Percentiles rank a stretch among this genome's conserved stretches.
Conservation (phyloP, 2,888 invertebrate genomes). For the Macrophya alboannulata region DNA sequence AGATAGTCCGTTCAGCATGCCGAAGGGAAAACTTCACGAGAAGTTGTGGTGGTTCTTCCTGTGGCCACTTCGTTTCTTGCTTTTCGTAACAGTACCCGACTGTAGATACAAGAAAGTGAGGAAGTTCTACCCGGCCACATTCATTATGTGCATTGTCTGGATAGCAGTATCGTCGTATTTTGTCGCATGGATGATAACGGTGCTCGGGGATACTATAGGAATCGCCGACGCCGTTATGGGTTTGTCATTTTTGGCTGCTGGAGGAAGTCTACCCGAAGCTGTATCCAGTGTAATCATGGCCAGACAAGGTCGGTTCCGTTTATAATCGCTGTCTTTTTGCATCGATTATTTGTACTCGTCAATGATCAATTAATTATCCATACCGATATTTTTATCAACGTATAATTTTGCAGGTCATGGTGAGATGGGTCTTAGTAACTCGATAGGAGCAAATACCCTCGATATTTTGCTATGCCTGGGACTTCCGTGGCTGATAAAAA, state of each 20-base stretch:
- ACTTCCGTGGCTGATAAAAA: slow-evolving; percentile 92
- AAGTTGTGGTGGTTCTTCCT: slow-evolving; percentile 86
- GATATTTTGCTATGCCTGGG: slow-evolving; percentile 92
- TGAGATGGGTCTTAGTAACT: slow-evolving; percentile 93
- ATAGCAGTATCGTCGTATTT: slow-evolving; percentile 93
- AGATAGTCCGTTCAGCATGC: slow-evolving; percentile 72
- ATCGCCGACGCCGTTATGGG: slow-evolving; percentile 96
- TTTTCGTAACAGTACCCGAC: slow-evolving; percentile 88
- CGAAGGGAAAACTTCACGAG: slow-evolving; percentile 68
- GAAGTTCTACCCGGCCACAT: slow-evolving; percentile 88
- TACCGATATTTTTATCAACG: not conserved
- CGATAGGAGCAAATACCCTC: slow-evolving; percentile 92
- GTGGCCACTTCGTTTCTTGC: slow-evolving; percentile 87
- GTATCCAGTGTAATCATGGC: slow-evolving; percentile 93
- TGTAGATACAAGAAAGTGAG: slow-evolving; percentile 82
- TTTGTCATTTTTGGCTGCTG: slow-evolving; percentile 94
- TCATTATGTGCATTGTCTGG: slow-evolving; percentile 93
- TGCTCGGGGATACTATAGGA: slow-evolving; percentile 90
- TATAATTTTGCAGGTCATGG: slow-evolving; percentile 86
- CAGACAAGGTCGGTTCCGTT: slow-evolving; percentile 86
- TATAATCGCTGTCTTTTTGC: not conserved
- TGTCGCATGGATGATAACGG: slow-evolving; percentile 95
- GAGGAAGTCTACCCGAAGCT: slow-evolving; percentile 93
- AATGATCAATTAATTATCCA: not conserved
- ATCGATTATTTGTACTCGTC: too few relatives aligned